A percentile compares a stretch with the other conserved stretches of the same genome.
Conservation (phyloP, 2,113 vertebrate genomes). For the Aspidoscelis tigris region DNA sequence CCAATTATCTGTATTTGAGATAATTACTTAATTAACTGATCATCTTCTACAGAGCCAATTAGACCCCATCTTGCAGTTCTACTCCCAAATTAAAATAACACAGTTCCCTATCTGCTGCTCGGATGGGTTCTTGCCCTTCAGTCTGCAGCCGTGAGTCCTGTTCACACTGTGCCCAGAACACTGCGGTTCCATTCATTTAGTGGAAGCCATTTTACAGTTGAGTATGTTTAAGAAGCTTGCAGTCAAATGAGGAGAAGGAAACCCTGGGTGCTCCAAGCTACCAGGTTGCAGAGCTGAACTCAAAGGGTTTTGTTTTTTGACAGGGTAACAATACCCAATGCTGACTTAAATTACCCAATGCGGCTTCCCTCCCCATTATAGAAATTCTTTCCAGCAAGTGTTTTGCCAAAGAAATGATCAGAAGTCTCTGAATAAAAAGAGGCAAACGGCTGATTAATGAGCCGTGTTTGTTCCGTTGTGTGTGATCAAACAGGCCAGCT, state of each 20-base stretch:
- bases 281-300: not conserved
- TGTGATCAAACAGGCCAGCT: conserved; percentile 52
- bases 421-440: not conserved
- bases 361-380: not conserved
- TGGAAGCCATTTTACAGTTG: not conserved
- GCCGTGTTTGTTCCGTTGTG: conserved; percentile 35
- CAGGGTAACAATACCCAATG: conserved; percentile 14
- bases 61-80: not conserved
- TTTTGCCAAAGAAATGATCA: conserved; percentile 51
- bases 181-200: not conserved
- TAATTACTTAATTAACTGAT: too few relatives aligned
- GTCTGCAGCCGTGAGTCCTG: not conserved
- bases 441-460: conserved; percentile 36
- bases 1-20: too few relatives aligned
- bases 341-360: conserved; percentile 50
- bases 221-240: not conserved
- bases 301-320: not conserved
- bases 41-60: not conserved
- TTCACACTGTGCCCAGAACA: not conserved
- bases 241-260: not conserved
- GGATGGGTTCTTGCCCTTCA: too few relatives aligned
- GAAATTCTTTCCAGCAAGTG: conserved; percentile 25
- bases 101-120: not conserved
- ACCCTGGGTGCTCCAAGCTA: not conserved
- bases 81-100: not conserved